These are phyloP conservation scores for Nyctibius grandis DNA, from an alignment of 2,797 vertebrate species.

Conservation along the genomic window DNA sequence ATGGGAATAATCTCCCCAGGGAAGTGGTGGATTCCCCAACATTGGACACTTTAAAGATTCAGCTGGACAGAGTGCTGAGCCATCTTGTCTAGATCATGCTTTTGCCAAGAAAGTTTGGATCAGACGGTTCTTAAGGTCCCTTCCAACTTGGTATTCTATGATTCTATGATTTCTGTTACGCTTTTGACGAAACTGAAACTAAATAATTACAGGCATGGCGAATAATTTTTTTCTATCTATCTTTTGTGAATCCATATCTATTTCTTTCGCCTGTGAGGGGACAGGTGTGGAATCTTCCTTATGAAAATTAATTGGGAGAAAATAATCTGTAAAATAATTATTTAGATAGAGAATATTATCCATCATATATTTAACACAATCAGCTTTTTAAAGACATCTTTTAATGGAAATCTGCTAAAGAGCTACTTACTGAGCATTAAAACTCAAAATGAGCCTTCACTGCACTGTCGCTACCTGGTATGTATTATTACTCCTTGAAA, in stretches of 20 bases:
- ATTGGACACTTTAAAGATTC: too few relatives aligned
- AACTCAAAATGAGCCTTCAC: not conserved
- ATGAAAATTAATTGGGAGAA: not conserved
- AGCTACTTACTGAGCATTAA: not conserved
- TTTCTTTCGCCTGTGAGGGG: not conserved
- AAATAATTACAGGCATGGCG: not conserved
- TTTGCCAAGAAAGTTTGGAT: too few relatives aligned
- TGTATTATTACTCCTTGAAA: not conserved
- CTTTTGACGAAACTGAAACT: not conserved
- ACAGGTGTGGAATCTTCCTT: not conserved
- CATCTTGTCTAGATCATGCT: too few relatives aligned
- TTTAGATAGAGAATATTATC: not conserved
- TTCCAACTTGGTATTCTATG: too few relatives aligned
- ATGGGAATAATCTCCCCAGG: too few relatives aligned
- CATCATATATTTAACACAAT: not conserved
- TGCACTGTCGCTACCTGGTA: not conserved
- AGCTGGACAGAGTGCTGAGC: too few relatives aligned
- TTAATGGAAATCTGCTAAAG: not conserved
- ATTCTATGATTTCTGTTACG: not conserved
- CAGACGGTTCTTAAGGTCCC: too few relatives aligned
- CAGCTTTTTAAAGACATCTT: not conserved
- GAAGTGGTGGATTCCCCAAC: too few relatives aligned
- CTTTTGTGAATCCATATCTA: not conserved
- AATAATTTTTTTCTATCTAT: not conserved
- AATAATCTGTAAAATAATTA: not conserved